Percentiles rank a stretch among this genome's conserved stretches.
Evolutionary conservation across 2,797 vertebrate species (phyloP).

Genomic region (Amniataba percoides): DNA sequence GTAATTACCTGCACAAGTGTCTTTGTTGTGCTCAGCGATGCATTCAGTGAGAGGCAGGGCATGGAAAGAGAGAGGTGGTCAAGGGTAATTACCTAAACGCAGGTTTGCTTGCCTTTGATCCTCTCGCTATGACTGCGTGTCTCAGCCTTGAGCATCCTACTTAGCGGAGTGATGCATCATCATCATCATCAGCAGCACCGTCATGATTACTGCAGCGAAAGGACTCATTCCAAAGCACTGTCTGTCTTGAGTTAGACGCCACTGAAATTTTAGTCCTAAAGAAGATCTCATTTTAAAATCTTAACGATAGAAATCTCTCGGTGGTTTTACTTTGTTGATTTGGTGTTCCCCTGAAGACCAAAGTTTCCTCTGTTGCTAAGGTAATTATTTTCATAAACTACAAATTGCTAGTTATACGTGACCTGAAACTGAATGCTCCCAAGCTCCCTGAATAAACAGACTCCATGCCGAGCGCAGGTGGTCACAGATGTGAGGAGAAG

Average conservation of each 20-base stretch:
- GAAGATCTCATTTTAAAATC: not conserved
- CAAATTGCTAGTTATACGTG: slow-evolving; percentile 37
- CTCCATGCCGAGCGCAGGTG: slow-evolving; percentile 62
- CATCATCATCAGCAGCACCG: slow-evolving; percentile 26
- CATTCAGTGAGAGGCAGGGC: slow-evolving; percentile 52
- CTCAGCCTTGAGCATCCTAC: slow-evolving; percentile 14
- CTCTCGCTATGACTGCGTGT: slow-evolving; percentile 6
- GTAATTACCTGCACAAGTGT: slow-evolving; percentile 77
- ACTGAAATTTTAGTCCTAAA: not conserved
- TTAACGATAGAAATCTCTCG: not conserved
- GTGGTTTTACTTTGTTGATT: not conserved
- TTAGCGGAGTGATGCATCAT: slow-evolving; percentile 30
- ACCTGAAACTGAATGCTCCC: slow-evolving; percentile 24
- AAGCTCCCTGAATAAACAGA: slow-evolving; percentile 44
- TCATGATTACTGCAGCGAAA: slow-evolving; percentile 9
- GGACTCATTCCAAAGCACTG: not conserved
- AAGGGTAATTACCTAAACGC: slow-evolving; percentile 74
- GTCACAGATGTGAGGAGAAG: slow-evolving; percentile 59
- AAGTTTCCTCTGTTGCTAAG: slow-evolving; percentile 9
- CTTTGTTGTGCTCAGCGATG: slow-evolving; percentile 74
- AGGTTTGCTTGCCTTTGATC: slow-evolving; percentile 67
- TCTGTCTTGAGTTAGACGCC: not conserved
- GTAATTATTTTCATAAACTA: slow-evolving; percentile 37
- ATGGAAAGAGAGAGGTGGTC: slow-evolving; percentile 65
- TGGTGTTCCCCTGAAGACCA: slow-evolving; percentile 1